phyloP scores from a whole-genome alignment of 2,113 vertebrate species.

The Clarias magur region DNA sequence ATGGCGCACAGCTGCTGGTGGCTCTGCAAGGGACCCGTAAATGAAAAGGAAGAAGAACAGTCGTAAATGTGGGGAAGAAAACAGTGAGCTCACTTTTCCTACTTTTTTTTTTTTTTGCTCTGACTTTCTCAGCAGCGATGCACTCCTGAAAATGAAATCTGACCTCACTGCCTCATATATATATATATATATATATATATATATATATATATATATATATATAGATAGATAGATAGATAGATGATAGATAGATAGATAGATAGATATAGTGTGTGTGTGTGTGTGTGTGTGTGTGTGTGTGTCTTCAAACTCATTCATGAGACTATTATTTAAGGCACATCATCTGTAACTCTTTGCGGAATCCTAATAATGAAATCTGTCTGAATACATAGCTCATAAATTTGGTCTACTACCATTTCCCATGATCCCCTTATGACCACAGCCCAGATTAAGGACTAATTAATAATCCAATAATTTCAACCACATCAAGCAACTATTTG shows the following conservation, averaged over 20 bases:
- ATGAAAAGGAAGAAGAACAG: slow-evolving; percentile 80
- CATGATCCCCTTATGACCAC: slow-evolving; percentile 17
- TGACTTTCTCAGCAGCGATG: background rate
- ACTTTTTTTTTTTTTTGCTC: background rate
- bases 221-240: no score
- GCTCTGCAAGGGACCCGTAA: slow-evolving; percentile 86
- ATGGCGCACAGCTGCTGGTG: slow-evolving; percentile 89
- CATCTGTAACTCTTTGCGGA: background rate
- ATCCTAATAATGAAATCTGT: background rate
- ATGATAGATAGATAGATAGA: no score
- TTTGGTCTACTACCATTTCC: slow-evolving; percentile 2
- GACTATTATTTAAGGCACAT: background rate
- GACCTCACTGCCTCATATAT: background rate
- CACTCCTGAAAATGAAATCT: background rate
- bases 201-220: no score
- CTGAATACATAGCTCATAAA: slow-evolving; percentile 12
- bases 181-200: no score
- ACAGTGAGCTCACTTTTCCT: slow-evolving; percentile 80
- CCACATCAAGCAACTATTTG: slow-evolving; percentile 2
- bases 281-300: background rate
- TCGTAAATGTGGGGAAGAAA: slow-evolving; percentile 82
- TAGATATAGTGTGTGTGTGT: background rate
- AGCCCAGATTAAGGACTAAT: slow-evolving; percentile 29
- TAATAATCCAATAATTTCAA: slow-evolving; percentile 18
- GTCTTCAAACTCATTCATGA: background rate